phyloP scores from a whole-genome alignment of 2,888 invertebrate genomes.

The Baronia brevicornis region DNA sequence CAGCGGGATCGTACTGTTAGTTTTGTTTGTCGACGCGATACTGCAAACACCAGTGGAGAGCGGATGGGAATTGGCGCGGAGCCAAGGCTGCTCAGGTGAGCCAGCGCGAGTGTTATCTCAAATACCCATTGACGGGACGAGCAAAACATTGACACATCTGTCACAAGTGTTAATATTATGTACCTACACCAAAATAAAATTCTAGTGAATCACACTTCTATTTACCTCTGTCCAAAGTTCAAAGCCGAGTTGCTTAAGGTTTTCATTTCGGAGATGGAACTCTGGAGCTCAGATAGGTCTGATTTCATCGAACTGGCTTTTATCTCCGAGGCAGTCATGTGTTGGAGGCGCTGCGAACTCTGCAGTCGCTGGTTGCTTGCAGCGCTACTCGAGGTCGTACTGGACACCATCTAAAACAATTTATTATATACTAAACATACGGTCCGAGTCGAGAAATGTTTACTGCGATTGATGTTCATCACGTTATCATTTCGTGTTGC shows the following conservation, averaged over 20 bases:
- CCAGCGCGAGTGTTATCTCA: slow-evolving; percentile 46
- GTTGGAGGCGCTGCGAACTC: slow-evolving; percentile 73
- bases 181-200: slow-evolving; percentile 16
- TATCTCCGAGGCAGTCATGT: slow-evolving; percentile 80
- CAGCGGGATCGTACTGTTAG: slow-evolving; percentile 50
- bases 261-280: slow-evolving; percentile 91
- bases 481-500: too few relatives aligned
- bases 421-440: too few relatives aligned
- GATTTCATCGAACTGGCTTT: slow-evolving; percentile 89
- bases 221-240: slow-evolving; percentile 65
- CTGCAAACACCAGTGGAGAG: slow-evolving; percentile 61
- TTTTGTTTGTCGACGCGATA: slow-evolving; percentile 68
- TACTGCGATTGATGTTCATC: too few relatives aligned
- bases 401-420: slow-evolving; percentile 61
- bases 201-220: slow-evolving; percentile 14
- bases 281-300: slow-evolving; percentile 85
- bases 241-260: slow-evolving; percentile 74
- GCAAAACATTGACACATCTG: slow-evolving; percentile 24
- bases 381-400: slow-evolving; percentile 76
- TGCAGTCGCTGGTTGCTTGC: slow-evolving; percentile 76
- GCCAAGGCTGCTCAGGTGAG: slow-evolving; percentile 73
- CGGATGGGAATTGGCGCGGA: slow-evolving; percentile 59
- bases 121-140: slow-evolving; percentile 41
- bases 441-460: slow-evolving; percentile 3
- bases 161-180: slow-evolving; percentile 17